A percentile compares a stretch with the other conserved stretches of the same genome.
phyloP scores from a whole-genome alignment of 2,888 invertebrate species.

The Parnassius smintheus region DNA sequence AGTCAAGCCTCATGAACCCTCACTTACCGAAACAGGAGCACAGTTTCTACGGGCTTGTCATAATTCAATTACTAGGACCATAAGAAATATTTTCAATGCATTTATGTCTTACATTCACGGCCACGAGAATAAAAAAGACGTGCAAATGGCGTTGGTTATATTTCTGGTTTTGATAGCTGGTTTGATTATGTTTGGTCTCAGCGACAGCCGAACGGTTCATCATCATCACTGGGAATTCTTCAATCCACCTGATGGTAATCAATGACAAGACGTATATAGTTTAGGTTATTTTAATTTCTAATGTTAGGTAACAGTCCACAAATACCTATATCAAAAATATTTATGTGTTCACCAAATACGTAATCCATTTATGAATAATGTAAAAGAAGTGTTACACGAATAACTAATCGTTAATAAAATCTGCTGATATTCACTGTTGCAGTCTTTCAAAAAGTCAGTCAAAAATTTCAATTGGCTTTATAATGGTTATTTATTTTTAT shows the following conservation, averaged over 20 bases:
- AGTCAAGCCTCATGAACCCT: conserved; percentile 80
- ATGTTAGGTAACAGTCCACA: conserved; percentile 19
- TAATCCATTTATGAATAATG: too few species aligned
- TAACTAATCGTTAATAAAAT: too few species aligned
- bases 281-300: conserved; percentile 2
- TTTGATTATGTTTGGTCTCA: conserved; percentile 87
- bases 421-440: too few species aligned
- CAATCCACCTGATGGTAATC: conserved; percentile 87
- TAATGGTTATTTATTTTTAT: too few species aligned
- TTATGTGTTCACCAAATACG: too few species aligned
- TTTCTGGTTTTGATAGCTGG: conserved; percentile 89
- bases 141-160: conserved; percentile 89
- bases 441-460: too few species aligned
- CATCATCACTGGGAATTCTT: conserved; percentile 94
- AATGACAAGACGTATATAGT: conserved; percentile 38
- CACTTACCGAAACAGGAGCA: conserved; percentile 85
- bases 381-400: too few species aligned
- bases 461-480: too few species aligned
- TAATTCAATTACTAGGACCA: conserved; percentile 82
- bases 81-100: conserved; percentile 85
- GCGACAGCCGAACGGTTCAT: conserved; percentile 87
- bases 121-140: conserved; percentile 85
- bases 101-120: conserved; percentile 83
- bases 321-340: too few species aligned
- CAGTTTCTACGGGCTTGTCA: conserved; percentile 87